Percentiles rank a stretch among this genome's conserved stretches.
Conservation (phyloP, 2,888 invertebrate species). For the Scelioninae gen. 1 region DNA sequence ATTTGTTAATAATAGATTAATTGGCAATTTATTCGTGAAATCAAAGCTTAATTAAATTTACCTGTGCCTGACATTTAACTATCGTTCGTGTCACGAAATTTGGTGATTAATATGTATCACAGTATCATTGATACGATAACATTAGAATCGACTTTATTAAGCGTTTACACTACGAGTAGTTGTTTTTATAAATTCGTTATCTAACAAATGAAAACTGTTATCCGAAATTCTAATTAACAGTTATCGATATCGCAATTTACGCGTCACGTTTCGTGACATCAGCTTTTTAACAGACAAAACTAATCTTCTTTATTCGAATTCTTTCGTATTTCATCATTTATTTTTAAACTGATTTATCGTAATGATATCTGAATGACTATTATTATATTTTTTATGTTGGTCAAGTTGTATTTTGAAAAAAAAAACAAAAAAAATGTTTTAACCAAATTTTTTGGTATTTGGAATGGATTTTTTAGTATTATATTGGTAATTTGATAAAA, state of each 20-base stretch:
- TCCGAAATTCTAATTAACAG: not conserved
- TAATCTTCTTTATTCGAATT: no score
- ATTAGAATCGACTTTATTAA: conserved; percentile 2
- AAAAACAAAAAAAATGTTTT: no score
- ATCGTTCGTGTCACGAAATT: conserved; percentile 8
- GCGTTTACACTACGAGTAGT: not conserved
- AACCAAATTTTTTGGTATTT: no score
- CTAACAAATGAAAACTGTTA: not conserved
- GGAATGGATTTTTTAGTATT: no score
- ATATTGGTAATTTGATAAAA: no score
- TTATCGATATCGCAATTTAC: not conserved
- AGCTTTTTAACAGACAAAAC: no score
- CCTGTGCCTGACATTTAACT: conserved; percentile 32
- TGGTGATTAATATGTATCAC: conserved; percentile 17
- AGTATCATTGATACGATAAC: conserved; percentile 2
- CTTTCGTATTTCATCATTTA: not conserved
- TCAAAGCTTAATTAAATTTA: conserved; percentile 41
- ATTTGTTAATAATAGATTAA: conserved; percentile 19
- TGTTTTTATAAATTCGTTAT: not conserved
- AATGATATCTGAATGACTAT: no score
- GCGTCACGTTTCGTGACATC: not conserved
- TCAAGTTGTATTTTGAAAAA: no score
- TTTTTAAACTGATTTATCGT: no score
- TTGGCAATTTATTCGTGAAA: conserved; percentile 32
- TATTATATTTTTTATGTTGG: not conserved